Evolutionary conservation across 2,797 vertebrate species (phyloP), one percentile per base, ranked within the genome.

Genomic region (Liparis tanakae): DNA sequence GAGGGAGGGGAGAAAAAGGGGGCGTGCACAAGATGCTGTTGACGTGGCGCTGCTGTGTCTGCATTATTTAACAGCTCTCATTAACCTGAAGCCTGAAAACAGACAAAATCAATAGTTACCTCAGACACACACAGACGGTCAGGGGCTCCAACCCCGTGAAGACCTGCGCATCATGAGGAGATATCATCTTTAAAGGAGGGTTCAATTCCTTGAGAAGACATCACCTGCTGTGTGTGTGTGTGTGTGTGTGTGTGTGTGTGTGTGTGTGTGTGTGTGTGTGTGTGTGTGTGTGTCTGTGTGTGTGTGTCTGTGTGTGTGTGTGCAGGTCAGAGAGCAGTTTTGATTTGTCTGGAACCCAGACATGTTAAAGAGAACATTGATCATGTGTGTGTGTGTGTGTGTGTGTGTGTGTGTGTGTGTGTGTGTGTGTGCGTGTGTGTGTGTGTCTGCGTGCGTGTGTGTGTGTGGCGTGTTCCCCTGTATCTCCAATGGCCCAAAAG

Each of bases 21-120:
- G 43, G 17, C 7, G 18, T 33, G n/a, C 30, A 30, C 25, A 22
- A 39, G 30, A 30, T 62, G 48, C 41, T 13, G 22, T 70, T 61
- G 68, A 72, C 56, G 65, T 17, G 72, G 64, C 53, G 46, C 65
- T 74, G 85, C 76, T 85, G 80, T 48, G 78, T 82, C 80, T 91
- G 87, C 87, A 94, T 92, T 93, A 93, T 93, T 94, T 87, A 94
- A 87, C 72, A 88, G 68, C 78, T 85, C 82, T 88, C 85, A 88
- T 93, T 93, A 94, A 91, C 88, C 86, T 82, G 85, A 83, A 70
- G n/a, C 76, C 71, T 72, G 79, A 86, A 61, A 80, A 76, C 66
- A 55, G 66, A 82, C 84, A 60, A 74, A 83, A 94, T 93, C 87
- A 79, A 91, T 89, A 85, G 46, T 55, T 59, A 9, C 60, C 53